Base-by-base conservation (phyloP, 2,113 vertebrate genomes). In the Gobio gobio region DNA sequence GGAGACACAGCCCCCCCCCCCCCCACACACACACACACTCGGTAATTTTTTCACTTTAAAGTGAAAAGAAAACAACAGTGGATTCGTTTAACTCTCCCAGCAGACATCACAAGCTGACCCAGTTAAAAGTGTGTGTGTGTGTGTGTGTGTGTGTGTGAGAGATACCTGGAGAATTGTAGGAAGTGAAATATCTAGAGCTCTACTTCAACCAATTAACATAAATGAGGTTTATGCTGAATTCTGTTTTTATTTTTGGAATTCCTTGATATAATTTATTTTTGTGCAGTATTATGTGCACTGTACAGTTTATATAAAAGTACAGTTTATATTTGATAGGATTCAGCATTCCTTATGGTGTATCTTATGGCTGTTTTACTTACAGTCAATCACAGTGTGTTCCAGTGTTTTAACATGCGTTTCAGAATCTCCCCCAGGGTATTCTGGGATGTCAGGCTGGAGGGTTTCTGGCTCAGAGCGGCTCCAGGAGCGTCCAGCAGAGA, bases 101-200 rank as follows among this genome's bases (percentile, higher is more conserved):
- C 13, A 79, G 77, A 61, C 36, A 45, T 79, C 22, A 45, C 36
- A 76, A 76, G 77, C 22, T 79, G 77, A 63, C 56, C 77, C 77
- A 79, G 77, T 79, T 79, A 61, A 79, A 61, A 63, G 59, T 33
- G 26, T 64, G 78, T 79, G 56, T 78, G 76, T 79, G 36, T 79
- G 58, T 47, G n/a, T 18, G 20, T 59, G 76, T 47, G 59, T 18
- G 36, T 64, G 12, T 61, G 76, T 47, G 43, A 18, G 40, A 33
- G n/a, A 22, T 51, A 68, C 63, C 63, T 54, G 24, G 43, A 51
- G 43, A 68, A 18, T 20, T n/a, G 9, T 4, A 7, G 14, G 26
- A 61, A 64, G 7, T 14, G 0, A 29, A 70, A 70, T n/a, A 51
- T 54, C 63, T 68, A 47, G 16, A 54, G 45, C 63, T 49, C 45